Base-by-base conservation (phyloP, 2,888 invertebrate species). In the Tuberolachnus salignus region DNA sequence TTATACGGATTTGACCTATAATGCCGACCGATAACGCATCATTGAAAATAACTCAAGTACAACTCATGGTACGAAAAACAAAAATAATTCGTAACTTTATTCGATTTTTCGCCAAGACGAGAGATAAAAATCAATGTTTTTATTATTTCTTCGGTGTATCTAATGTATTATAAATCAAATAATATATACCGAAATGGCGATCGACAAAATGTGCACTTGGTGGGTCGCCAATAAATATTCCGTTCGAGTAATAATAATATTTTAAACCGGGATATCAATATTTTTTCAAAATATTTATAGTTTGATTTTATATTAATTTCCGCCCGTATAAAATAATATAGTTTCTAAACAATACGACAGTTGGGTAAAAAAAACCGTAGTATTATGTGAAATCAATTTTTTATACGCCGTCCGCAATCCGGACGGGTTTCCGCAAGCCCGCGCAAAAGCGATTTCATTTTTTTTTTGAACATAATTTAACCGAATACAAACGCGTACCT, bases 131-230 rank as follows among this genome's bases (percentile, higher is more conserved):
- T 9, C 34, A 10, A 3, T 14, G 14, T 16, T 63, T 8, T 63
- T 63, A n/a, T n/a, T 34, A 0, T 19, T 61, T 26, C 19, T 49
- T 61, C 34, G 0, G 26, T 67, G 3, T 14, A 42, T 63, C 16
- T 1, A 34, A 73, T 42, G 21, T 11, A 49, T n/a, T n/a, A n/a
- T 63, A 73, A 61, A 61, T 72, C 51, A 72, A 34, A 61, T 49
- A 14, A 67, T 63, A 51, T 72, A 21, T 34, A 26, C 51, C 8
- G 11, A 51, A 51, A 42, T 51, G 42, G 61, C 16, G 23, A 61
- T 49, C 14, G 14, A 61, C 61, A 61, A 21, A 34, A 13, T 46
- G 23, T 59, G n/a, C 23, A 34, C 9, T 72, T 61, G 61, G 34
- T 51, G 21, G 34, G 10, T 51, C 10, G 51, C 61, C 72, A 61